Evolutionary conservation across 64 coral and sea anemone species (phyloP).

Genomic region (Pocillopora verrucosa): DNA sequence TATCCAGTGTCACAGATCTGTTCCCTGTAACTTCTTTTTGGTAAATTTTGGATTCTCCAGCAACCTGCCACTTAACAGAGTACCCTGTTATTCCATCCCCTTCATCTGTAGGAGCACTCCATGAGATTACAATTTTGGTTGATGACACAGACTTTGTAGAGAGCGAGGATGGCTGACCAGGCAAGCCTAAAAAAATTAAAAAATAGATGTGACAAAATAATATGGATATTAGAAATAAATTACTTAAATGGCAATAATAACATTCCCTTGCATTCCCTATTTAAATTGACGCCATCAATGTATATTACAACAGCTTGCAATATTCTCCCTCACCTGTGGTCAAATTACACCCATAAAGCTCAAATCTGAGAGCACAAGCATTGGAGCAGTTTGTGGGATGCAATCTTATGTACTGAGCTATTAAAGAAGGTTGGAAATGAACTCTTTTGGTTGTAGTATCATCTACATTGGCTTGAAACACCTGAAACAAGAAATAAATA

Average conservation of each 20-base stretch:
- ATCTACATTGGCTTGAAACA: not conserved
- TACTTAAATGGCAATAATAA: no score
- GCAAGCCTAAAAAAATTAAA: not conserved
- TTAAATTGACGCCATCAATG: not conserved
- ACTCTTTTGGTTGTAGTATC: not conserved
- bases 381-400: not conserved
- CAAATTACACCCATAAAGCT: not conserved
- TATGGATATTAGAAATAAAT: no score
- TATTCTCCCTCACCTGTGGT: not conserved
- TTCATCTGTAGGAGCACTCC: not conserved
- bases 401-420: slow-evolving; percentile 6
- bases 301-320: not conserved
- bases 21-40: not conserved
- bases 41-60: not conserved
- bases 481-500: not conserved
- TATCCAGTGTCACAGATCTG: not conserved
- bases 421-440: not conserved
- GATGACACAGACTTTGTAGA: not conserved
- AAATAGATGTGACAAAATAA: not conserved
- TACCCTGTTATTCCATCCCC: slow-evolving; percentile 6
- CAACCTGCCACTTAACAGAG: not conserved
- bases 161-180: not conserved
- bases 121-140: not conserved
- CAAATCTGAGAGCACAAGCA: not conserved
- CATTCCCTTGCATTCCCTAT: no score